Conservation (phyloP, 2,888 invertebrate genomes). For the Hyposoter dolosus region DNA sequence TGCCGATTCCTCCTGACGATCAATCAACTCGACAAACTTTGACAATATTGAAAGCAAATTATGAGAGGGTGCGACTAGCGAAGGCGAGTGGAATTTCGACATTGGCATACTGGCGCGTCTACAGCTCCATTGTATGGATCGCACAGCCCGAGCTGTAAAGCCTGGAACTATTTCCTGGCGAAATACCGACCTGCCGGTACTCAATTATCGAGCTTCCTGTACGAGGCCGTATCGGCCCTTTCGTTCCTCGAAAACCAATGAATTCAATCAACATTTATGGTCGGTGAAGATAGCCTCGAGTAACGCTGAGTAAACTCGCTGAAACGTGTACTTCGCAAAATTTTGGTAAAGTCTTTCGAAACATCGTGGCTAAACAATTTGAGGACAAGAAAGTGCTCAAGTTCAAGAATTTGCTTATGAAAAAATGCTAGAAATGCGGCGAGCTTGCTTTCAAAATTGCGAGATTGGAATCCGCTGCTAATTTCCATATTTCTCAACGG, state of each 20-base stretch:
- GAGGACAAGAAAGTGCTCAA: background rate
- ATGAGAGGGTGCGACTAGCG: background rate
- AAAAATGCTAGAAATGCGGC: background rate
- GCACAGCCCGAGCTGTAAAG: background rate
- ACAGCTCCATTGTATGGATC: conserved; percentile 28
- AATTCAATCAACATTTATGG: conserved; percentile 34
- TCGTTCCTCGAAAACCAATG: conserved; percentile 5
- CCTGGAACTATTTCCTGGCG: conserved; percentile 46
- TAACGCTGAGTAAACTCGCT: background rate
- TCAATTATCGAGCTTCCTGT: conserved; percentile 61
- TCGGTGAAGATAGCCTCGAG: conserved; percentile 7
- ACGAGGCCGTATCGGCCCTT: conserved; percentile 3
- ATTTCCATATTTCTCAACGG: background rate
- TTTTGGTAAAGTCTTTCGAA: background rate
- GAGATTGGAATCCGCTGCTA: background rate
- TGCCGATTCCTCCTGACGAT: background rate
- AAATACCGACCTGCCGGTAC: conserved; percentile 52
- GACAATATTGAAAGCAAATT: conserved; percentile 21
- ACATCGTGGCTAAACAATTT: background rate
- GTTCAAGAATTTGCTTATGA: background rate
- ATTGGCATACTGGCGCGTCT: conserved; percentile 17
- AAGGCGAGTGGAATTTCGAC: conserved; percentile 34
- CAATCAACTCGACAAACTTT: conserved; percentile 25
- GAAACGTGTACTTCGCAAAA: background rate
- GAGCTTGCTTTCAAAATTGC: background rate